Evolutionary conservation across 2,888 invertebrate species (phyloP).

Genomic region (Epinotia bilunana): DNA sequence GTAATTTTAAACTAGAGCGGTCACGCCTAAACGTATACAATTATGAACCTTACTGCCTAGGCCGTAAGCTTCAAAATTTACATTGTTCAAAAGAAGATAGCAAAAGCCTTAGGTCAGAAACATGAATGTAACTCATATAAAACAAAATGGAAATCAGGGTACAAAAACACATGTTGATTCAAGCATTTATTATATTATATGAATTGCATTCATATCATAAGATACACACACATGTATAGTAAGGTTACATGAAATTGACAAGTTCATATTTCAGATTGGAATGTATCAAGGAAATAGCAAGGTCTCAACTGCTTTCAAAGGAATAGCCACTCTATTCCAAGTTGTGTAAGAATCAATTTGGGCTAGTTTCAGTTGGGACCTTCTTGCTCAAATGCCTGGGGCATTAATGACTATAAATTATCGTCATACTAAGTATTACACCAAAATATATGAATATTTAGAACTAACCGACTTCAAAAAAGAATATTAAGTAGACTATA

Average conservation of each 20-base stretch:
- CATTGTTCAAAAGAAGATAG: constrained; percentile 46
- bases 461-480: constrained; percentile 16
- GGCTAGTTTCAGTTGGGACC: constrained; percentile 1
- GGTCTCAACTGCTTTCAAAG: neutral
- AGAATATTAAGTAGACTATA: too few species aligned
- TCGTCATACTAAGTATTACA: constrained; percentile 4
- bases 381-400: neutral
- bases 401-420: neutral
- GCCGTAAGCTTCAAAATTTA: constrained; percentile 7
- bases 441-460: constrained; percentile 3
- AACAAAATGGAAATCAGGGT: constrained; percentile 57
- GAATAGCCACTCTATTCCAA: neutral
- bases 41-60: neutral
- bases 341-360: neutral
- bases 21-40: neutral
- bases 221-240: constrained; percentile 37
- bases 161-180: constrained; percentile 66
- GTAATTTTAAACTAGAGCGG: neutral
- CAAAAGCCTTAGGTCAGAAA: constrained; percentile 47
- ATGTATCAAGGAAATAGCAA: constrained; percentile 7
- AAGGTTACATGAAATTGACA: constrained; percentile 51
- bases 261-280: constrained; percentile 12
- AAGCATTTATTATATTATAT: constrained; percentile 83
- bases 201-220: constrained; percentile 83
- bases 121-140: constrained; percentile 83